These are phyloP conservation scores for Carpatolechia fugitivella DNA, from an alignment of 2,888 invertebrate species.

Conservation along the genomic window DNA sequence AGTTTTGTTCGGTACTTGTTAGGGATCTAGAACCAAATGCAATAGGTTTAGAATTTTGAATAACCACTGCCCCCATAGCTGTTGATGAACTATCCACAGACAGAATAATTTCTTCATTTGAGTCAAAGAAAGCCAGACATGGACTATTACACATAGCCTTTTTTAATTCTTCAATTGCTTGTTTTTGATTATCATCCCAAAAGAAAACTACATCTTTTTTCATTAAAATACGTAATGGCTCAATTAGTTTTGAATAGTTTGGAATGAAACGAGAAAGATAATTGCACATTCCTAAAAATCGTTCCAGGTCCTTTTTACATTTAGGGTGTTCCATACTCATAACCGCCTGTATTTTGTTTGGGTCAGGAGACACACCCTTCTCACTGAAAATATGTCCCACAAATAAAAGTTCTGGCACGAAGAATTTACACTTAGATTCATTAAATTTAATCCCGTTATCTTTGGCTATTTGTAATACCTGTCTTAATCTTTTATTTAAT, in stretches of 20 bases:
- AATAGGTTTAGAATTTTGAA: no score
- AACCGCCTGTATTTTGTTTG: conserved; percentile 18
- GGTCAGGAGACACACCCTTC: conserved; percentile 16
- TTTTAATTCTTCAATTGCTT: conserved; percentile 10
- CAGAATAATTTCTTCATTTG: not conserved
- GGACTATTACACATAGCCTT: conserved; percentile 15
- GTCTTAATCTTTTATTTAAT: not conserved
- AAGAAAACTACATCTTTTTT: no score
- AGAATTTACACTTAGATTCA: no score
- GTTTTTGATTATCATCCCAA: no score
- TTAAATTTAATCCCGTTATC: no score
- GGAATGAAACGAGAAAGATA: conserved; percentile 21
- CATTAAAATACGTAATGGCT: no score
- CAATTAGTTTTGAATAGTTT: conserved; percentile 9
- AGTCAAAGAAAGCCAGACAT: conserved; percentile 18
- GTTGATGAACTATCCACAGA: conserved; percentile 17
- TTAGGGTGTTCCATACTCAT: conserved; percentile 18
- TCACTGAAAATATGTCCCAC: conserved; percentile 15
- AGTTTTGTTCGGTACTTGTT: conserved; percentile 22
- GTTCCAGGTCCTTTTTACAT: conserved; percentile 14
- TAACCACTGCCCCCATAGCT: conserved; percentile 20
- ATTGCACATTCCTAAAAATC: conserved; percentile 22
- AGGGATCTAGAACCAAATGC: conserved; percentile 19
- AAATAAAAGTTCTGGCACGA: not conserved
- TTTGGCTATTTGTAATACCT: not conserved